Percentiles rank a stretch among this genome's conserved stretches.
These are phyloP conservation scores for Tetrao urogallus DNA, from an alignment of 2,113 vertebrate species.

Conservation along the genomic window DNA sequence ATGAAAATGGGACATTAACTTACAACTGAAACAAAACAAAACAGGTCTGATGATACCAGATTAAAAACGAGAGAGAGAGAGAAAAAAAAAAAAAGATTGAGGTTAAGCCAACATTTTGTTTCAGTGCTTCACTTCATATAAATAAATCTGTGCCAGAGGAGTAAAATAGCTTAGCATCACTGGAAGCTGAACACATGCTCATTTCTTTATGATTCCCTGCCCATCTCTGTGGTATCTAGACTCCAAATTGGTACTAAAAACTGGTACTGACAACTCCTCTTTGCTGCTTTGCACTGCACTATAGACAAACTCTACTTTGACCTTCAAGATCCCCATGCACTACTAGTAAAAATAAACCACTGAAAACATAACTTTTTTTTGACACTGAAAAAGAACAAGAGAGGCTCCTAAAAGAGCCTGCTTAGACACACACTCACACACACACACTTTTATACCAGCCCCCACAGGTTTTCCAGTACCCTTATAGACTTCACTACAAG, in stretches of 20 bases:
- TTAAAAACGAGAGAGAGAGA: not conserved
- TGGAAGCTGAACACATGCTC: conserved; percentile 49
- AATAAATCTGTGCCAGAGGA: conserved; percentile 55
- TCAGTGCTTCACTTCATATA: conserved; percentile 4
- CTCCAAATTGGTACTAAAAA: conserved; percentile 5
- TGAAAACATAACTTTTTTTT: not conserved
- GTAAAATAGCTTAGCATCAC: conserved; percentile 19
- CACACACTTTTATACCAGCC: not conserved
- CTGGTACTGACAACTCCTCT: not conserved
- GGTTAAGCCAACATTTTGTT: conserved; percentile 42
- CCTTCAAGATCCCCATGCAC: not conserved
- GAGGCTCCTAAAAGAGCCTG: not conserved
- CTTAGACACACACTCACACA: fast-evolving
- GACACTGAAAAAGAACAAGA: not conserved
- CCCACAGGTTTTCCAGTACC: not conserved
- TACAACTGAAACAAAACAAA: not conserved
- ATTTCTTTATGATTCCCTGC: conserved; percentile 33
- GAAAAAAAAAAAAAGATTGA: not conserved
- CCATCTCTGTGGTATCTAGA: not conserved
- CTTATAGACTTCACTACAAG: not conserved
- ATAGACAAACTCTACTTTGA: not conserved
- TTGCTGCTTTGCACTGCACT: not conserved
- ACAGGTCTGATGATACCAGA: not conserved
- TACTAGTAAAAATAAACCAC: not conserved
- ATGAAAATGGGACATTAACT: not conserved